phyloP scores from a whole-genome alignment of 2,888 invertebrate species.

The Ganaspis brasiliensis region DNA sequence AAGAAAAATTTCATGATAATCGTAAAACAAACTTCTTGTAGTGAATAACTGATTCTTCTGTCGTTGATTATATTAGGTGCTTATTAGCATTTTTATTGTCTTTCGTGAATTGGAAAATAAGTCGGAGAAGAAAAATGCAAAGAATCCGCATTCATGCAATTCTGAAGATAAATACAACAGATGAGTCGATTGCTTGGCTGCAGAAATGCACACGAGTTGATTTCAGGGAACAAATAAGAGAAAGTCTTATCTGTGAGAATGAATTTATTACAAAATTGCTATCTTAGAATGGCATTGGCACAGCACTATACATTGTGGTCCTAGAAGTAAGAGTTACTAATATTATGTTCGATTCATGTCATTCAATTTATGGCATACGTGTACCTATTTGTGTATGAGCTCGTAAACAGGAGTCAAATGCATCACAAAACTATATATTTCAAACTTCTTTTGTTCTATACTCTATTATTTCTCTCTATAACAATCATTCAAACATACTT shows the following conservation, averaged over 20 bases:
- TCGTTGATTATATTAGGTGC: no score
- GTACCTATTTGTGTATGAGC: constrained; percentile 11
- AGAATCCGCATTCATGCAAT: neutral
- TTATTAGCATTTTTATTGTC: no score
- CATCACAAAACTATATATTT: neutral
- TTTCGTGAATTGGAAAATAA: no score
- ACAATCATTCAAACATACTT: neutral
- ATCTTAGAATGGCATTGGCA: constrained; percentile 70
- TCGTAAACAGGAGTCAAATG: neutral
- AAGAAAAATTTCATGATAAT: neutral
- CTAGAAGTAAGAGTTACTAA: constrained; percentile 71
- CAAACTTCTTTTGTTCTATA: neutral
- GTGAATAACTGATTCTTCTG: no score
- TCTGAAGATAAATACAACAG: neutral
- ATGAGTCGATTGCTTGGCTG: neutral
- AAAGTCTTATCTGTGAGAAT: constrained; percentile 49
- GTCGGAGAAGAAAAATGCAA: no score
- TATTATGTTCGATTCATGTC: constrained; percentile 65
- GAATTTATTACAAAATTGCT: constrained; percentile 73
- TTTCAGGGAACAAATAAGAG: constrained; percentile 20
- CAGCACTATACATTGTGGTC: constrained; percentile 69
- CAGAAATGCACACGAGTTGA: neutral
- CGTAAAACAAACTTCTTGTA: neutral
- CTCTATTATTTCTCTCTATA: neutral
- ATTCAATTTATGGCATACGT: constrained; percentile 55